Base-by-base conservation (phyloP, 1,140 invertebrate genomes). In the Platorchestia sp. region DNA sequence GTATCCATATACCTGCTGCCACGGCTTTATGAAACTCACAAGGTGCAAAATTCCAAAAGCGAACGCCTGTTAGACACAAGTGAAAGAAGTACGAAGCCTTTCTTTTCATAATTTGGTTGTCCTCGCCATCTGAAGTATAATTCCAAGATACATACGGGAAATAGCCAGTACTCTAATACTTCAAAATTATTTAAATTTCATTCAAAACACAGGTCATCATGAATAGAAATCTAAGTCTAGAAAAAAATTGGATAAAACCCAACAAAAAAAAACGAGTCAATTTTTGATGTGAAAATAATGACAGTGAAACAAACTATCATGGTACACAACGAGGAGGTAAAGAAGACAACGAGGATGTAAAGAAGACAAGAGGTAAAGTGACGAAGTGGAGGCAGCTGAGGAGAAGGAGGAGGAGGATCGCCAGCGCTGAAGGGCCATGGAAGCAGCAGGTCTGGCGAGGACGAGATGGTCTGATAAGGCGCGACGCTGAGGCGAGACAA, bases 381-480 rank as follows among this genome's bases (percentile, higher is more conserved):
- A 7, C 36, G 36, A 86, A 14, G 87, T 41, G 14, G n/a, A 44
- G 87, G 43, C 87, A 89, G 87, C 5, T 89, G 43, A 89, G 87
- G 87, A 41, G 87, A 36, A 3, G 5, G 86, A 14, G 47, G 86
- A 75, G 53, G 14, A 75, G 14, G 14, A 75, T 14, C 36, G 10
- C 5, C 41, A 89, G 87, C 41, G 14, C 41, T 43, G 41, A 43
- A 42, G 87, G 87, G 42, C 42, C 87, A 89, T 89, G 87, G 45
- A 93, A 93, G 91, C 41, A 93, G 45, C 91, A 93, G 91, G 91
- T 93, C 91, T 93, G 91, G 0, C 0, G 91, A 93, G 45, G 91
- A 93, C 91, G 91, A 93, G 91, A 93, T 93, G 7, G 43, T 14
- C 91, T 93, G 91, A 93, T 93, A 93, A 93, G 91, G 45, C 22